phyloP scores from a whole-genome alignment of 1,140 invertebrate genomes.

The Callitettix versicolor region DNA sequence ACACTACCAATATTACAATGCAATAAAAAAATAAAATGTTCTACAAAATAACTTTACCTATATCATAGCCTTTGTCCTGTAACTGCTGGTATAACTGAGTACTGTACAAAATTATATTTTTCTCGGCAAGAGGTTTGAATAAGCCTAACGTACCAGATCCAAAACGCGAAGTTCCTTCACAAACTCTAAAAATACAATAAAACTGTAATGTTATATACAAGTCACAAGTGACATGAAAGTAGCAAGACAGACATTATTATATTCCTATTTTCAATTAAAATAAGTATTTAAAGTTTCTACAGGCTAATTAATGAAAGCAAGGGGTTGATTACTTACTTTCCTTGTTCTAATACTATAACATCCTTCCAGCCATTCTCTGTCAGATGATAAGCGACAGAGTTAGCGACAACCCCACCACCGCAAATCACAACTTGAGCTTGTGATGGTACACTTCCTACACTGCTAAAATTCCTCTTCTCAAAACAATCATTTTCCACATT shows the following conservation, averaged over 20 bases:
- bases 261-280: background rate
- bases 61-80: constrained; percentile 48
- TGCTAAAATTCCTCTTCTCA: background rate
- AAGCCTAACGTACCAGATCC: constrained; percentile 74
- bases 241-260: background rate
- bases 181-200: constrained; percentile 48
- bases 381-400: constrained; percentile 89
- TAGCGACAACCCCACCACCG: constrained; percentile 88
- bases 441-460: constrained; percentile 18
- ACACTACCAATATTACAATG: no score
- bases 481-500: background rate
- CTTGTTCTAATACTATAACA: constrained; percentile 79
- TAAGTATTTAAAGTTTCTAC: no score
- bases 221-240: no score
- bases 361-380: constrained; percentile 70
- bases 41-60: constrained; percentile 43
- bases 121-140: constrained; percentile 59
- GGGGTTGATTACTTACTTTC: constrained; percentile 46
- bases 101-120: constrained; percentile 48
- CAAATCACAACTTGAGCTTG: constrained; percentile 70
- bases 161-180: constrained; percentile 75
- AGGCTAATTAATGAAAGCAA: no score
- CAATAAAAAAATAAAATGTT: no score
- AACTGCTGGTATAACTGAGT: constrained; percentile 49
- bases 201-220: constrained; percentile 27